Base-by-base conservation (phyloP, 2,797 vertebrate species). In the Scomberomorus guttatus region DNA sequence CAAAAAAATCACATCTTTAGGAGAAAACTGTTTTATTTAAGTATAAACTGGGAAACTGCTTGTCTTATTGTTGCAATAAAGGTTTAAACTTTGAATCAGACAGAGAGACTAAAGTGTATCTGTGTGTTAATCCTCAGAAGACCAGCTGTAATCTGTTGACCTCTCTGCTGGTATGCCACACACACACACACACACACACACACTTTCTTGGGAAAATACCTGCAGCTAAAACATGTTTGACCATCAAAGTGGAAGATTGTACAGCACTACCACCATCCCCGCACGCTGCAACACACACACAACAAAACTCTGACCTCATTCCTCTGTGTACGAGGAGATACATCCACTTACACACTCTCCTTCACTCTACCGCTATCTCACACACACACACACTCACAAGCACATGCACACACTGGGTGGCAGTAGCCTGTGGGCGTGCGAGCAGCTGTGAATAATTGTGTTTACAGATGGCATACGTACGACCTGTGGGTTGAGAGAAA, bases 371-470 rank as follows among this genome's bases (percentile, higher is more conserved):
- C 70, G 1, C 83, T 70, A 64, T 75, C 73, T 44, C 75, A 3
- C 60, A 6, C 66, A 32, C 66, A 9, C 72, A 42, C 42, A 56
- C 58, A 56, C 51, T 62, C 75, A 52, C 63, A 52, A 63, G 54
- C 71, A 48, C 74, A 52, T 57, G 55, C 80, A 73, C 70, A 50
- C 52, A 8, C 77, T 51, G 85, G 82, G 87, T 89, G 85, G 85
- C 67, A 61, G 83, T 82, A 61, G 84, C 91, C 87, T 64, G 67
- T 87, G 62, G 90, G 80, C 70, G 82, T 91, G 82, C 80, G 65
- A 86, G 91, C 89, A 89, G 84, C 87, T 86, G 87, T 90, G 92
- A 92, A 91, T 92, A 92, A 93, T 92, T 90, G 91, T 94, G 88
- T 94, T 93, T 94, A 93, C 90, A 93, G 93, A 93, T 83, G 92